A percentile compares a stretch with the other conserved stretches of the same genome.
These are phyloP conservation scores for Dysmachus trigonus DNA, from an alignment of 2,888 invertebrate species.

Conservation along the genomic window DNA sequence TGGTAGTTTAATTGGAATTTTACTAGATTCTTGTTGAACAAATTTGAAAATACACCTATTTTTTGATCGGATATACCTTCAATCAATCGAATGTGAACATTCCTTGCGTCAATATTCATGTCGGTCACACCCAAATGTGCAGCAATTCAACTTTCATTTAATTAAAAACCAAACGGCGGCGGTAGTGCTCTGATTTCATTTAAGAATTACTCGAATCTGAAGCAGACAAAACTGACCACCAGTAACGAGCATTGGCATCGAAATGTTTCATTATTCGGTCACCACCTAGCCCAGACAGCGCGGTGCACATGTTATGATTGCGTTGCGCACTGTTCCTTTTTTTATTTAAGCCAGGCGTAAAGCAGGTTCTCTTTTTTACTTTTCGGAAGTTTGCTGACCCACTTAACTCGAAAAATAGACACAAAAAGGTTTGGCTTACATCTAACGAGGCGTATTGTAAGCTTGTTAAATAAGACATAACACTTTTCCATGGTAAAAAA, in stretches of 20 bases:
- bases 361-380: background rate
- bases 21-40: background rate
- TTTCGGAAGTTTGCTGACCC: slow-evolving; percentile 8
- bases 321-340: background rate
- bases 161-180: slow-evolving; percentile 17
- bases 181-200: background rate
- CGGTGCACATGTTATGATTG: background rate
- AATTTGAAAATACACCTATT: background rate
- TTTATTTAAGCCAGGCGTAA: background rate
- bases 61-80: background rate
- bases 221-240: background rate
- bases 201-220: background rate
- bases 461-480: background rate
- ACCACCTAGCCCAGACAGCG: slow-evolving; percentile 9
- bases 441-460: background rate
- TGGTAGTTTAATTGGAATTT: too few relatives aligned
- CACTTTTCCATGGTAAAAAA: background rate
- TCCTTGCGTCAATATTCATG: slow-evolving; percentile 25
- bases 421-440: background rate
- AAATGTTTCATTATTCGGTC: background rate
- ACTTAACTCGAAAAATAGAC: background rate
- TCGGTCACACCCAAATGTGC: slow-evolving; percentile 42
- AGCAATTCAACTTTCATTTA: slow-evolving; percentile 41
- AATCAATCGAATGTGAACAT: background rate
- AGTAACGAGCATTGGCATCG: background rate